Evolutionary conservation across 1,140 invertebrate species (phyloP), one percentile per base, ranked within the genome.

Genomic region (Hypothenemus hampei): DNA sequence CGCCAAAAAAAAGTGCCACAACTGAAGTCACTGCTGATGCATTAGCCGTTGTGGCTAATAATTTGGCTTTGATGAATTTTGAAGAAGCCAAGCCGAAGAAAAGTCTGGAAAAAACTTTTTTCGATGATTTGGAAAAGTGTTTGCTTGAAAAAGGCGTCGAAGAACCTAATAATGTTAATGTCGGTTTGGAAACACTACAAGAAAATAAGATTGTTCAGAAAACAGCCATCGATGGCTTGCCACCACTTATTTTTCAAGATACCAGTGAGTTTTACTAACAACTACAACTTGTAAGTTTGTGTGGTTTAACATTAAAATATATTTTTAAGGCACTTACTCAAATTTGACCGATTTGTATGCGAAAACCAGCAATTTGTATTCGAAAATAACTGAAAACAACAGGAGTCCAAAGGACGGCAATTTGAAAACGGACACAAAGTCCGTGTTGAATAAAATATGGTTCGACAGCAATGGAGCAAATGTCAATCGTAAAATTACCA

Each of bases 381-480:
- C 37, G 10, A 48, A 51, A 3, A 57, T 68, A 52, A 43, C 61
- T 24, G 46, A 46, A 4, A 53, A 53, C 39, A 35, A 36, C 29
- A 22, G 26, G 8, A 41, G n/a, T 20, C 19, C 23, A 15, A 40
- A 24, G 3, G 20, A 57, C 18, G 20, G 22, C n/a, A 15, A 4
- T 13, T 4, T 35, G 37, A 52, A 57, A 39, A 54, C 60, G 39
- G 65, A 68, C 29, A 75, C 73, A 3, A 67, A 69, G 47, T 64
- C 65, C 29, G 64, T 75, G 11, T 64, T 75, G 4, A 75, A 76
- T 66, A 68, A 70, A 46, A 75, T 76, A 16, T 76, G 75, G 74
- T 71, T 72, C 36, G 74, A 68, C 35, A 57, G 54, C 15, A 62
- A 51, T 10, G 57, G 60, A 44, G 35, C 41, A 13, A 64, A 66